Conservation (phyloP, 2,113 vertebrate species). For the Ochotona curzoniae region DNA sequence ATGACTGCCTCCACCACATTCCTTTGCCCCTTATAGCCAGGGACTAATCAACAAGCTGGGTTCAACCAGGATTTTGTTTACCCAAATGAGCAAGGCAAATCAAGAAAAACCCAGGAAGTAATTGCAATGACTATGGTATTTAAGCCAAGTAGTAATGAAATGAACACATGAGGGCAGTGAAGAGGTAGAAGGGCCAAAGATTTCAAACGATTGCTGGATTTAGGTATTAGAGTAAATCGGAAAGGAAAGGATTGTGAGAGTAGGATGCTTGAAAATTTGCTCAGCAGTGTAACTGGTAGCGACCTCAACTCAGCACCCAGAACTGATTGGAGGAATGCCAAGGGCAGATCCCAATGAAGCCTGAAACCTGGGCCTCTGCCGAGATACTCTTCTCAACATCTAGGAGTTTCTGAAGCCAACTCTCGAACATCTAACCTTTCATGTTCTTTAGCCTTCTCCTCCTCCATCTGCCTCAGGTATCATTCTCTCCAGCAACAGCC, state of each 20-base stretch:
- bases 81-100: background rate
- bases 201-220: constrained; percentile 28
- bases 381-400: too few species aligned
- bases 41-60: background rate
- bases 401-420: background rate
- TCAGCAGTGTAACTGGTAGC: background rate
- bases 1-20: background rate
- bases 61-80: background rate
- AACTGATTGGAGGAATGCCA: too few species aligned
- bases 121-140: background rate
- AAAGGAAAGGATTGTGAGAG: background rate
- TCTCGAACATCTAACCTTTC: background rate
- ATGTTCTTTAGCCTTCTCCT: background rate
- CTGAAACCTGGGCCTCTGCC: background rate
- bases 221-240: constrained; percentile 6
- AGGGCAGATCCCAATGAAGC: too few species aligned
- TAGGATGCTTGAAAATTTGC: constrained; percentile 22
- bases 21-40: background rate
- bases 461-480: background rate
- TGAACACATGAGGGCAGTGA: background rate
- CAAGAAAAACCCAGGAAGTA: background rate
- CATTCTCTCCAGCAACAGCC: background rate
- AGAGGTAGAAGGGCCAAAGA: background rate
- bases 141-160: constrained; percentile 38
- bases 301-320: background rate